phyloP scores from a whole-genome alignment of 2,113 vertebrate genomes.

The Theristicus caerulescens region DNA sequence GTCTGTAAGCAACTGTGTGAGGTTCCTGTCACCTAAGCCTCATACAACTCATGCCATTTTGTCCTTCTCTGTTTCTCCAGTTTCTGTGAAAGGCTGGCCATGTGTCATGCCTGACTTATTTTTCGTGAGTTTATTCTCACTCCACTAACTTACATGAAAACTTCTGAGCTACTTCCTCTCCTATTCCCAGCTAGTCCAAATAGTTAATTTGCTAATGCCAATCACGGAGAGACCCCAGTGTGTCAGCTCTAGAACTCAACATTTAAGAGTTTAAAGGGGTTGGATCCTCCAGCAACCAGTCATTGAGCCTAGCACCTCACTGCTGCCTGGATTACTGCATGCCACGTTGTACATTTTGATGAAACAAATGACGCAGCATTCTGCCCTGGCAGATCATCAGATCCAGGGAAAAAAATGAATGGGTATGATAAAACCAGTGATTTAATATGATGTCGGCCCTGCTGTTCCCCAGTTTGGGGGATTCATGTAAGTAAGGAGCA shows the following conservation, averaged over 20 bases:
- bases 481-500: conserved; percentile 57
- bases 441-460: conserved; percentile 61
- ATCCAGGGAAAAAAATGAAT: conserved; percentile 50
- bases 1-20: background rate
- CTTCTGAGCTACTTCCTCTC: background rate
- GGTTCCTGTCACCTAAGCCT: background rate
- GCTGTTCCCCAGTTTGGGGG: conserved; percentile 58
- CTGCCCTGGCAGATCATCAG: conserved; percentile 44
- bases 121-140: background rate
- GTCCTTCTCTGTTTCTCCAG: background rate
- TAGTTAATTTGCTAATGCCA: background rate
- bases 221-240: background rate
- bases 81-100: background rate
- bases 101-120: background rate
- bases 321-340: background rate
- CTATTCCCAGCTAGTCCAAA: background rate
- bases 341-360: background rate
- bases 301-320: background rate
- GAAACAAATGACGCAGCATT: conserved; percentile 36
- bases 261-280: background rate
- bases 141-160: background rate
- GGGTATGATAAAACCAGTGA: conserved; percentile 49
- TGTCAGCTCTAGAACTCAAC: background rate
- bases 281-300: background rate
- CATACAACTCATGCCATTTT: background rate